Base-by-base conservation (phyloP, 2,113 vertebrate genomes). In the Potamarius usumacintae region DNA sequence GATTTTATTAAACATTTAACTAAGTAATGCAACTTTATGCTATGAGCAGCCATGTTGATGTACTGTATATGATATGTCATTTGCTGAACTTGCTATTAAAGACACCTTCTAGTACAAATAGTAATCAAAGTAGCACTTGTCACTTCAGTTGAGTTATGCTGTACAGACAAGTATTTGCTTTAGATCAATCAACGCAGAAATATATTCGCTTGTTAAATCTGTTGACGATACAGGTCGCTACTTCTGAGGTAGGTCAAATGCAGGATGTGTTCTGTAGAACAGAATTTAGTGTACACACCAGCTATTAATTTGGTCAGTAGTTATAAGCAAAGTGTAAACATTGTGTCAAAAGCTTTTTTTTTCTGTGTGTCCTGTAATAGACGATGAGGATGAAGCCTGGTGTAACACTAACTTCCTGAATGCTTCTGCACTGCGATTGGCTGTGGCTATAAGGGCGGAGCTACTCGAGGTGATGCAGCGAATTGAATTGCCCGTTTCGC, bases 401-500 rank as follows among this genome's bases (percentile, higher is more conserved):
- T 99, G 98, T 89, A 90, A 90, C 5, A 94, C 96, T 55, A 96
- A 97, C 63, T 96, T 94, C 42, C 74, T 99, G 77, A 96, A 93
- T 0, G 90, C 93, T 11, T 90, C 94, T 0, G 95, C 96, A 0
- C 85, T 99, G 86, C 96, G 93, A 85, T 94, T 96, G 92, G 98
- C 97, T 0, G 93, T 88, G 55, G 91, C 95, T 5, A 96, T 99
- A 93, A 94, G 98, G 69, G 92, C 92, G 0, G 97, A 99, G 93
- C 96, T 99, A 15, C 94, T 97, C 85, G 97, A 99, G 82, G 96
- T 97, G 86, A 98, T 99, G 98, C 97, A 95, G 89, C 94, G 94
- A 65, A 98, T 99, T 17, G 98, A 99, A 92, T 96, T 99, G 83
- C 98, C 98, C 0, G 88, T 99, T 48, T 99, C 98, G 0, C 96